Conservation (phyloP, 2,888 invertebrate species). For the Idaea biselata region DNA sequence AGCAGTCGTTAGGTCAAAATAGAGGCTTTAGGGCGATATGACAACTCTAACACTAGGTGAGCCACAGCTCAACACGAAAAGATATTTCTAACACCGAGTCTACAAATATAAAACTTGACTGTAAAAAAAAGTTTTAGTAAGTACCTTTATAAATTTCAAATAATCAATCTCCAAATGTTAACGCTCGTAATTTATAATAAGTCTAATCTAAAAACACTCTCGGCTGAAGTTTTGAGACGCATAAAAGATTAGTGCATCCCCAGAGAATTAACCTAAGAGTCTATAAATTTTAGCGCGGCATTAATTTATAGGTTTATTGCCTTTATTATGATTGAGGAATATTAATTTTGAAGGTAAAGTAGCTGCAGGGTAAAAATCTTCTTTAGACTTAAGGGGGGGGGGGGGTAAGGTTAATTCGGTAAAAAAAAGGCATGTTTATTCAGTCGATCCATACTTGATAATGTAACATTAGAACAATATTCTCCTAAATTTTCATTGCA, state of each 20-base stretch:
- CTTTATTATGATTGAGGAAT: not conserved
- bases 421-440: no score
- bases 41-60: no score
- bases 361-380: no score
- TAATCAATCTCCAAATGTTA: not conserved
- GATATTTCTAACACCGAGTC: no score
- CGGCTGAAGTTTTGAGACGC: not conserved
- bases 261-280: not conserved
- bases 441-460: no score
- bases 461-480: no score
- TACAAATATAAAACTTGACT: not conserved
- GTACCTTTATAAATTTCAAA: not conserved
- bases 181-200: not conserved
- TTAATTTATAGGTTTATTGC: not conserved
- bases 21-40: no score
- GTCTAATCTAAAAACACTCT: not conserved
- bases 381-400: no score
- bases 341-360: not conserved
- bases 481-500: no score
- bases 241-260: conserved; percentile 1
- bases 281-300: not conserved
- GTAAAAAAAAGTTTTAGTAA: not conserved
- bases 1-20: no score
- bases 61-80: no score
- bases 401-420: no score